Conservation (phyloP, 1,140 invertebrate genomes). For the Neodiprion fabricii region DNA sequence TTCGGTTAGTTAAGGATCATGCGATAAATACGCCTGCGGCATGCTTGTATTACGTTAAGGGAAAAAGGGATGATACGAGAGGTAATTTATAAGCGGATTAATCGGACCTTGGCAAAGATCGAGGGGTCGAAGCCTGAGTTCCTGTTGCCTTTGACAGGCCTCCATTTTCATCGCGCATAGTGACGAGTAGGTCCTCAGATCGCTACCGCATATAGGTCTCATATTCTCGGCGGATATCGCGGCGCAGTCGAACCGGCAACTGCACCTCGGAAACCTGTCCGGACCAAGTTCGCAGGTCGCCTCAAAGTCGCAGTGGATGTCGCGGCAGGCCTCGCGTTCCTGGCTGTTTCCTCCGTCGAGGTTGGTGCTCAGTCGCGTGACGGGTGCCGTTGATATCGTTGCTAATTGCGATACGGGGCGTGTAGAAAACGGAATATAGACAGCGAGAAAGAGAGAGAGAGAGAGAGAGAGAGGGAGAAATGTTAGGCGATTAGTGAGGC, state of each 20-base stretch:
- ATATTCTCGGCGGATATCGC: slow-evolving; percentile 63
- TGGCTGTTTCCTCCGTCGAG: slow-evolving; percentile 57
- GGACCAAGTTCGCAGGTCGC: slow-evolving; percentile 81
- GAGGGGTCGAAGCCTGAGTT: slow-evolving; percentile 78
- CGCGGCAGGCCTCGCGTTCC: slow-evolving; percentile 73
- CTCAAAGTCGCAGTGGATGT: slow-evolving; percentile 84
- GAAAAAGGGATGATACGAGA: no score
- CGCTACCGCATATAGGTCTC: slow-evolving; percentile 81
- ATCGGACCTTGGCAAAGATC: slow-evolving; percentile 81
- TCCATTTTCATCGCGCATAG: slow-evolving; percentile 87
- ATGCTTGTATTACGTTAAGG: neutral
- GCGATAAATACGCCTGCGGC: neutral
- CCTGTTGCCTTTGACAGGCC: slow-evolving; percentile 82
- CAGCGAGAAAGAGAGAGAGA: neutral
- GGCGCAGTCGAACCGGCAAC: slow-evolving; percentile 76
- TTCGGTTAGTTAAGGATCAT: neutral
- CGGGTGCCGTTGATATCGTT: slow-evolving; percentile 46
- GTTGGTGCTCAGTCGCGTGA: slow-evolving; percentile 46
- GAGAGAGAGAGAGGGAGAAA: slow-evolving; percentile 11
- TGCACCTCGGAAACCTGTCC: slow-evolving; percentile 78
- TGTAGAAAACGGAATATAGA: slow-evolving; percentile 15
- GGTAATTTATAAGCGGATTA: neutral
- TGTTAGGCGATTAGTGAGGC: slow-evolving; percentile 17
- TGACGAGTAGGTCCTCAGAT: slow-evolving; percentile 81
- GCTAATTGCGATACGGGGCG: slow-evolving; percentile 27